These are phyloP conservation scores for Elaphurus davidianus DNA, from an alignment of 2,113 vertebrate genomes.

Conservation along the genomic window DNA sequence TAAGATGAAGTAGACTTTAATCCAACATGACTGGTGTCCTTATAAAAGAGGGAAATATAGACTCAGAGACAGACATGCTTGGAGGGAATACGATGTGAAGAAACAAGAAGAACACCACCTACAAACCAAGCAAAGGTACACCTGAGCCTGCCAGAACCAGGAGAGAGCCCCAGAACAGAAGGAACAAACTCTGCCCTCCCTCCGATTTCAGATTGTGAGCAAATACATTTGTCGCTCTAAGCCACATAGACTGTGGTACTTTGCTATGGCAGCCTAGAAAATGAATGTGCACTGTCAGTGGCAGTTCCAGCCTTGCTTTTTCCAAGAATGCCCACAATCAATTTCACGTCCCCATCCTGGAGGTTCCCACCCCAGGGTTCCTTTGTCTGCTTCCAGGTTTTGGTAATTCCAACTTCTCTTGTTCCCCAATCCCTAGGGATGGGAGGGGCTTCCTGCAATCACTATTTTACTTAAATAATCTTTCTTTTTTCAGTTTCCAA, in stretches of 20 bases:
- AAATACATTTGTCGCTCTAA: not conserved
- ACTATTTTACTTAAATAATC: not conserved
- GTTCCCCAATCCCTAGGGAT: not conserved
- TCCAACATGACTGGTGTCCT: not conserved
- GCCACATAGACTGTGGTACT: too few species aligned
- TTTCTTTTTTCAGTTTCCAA: not conserved
- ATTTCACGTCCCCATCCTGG: not conserved
- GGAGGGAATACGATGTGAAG: not conserved
- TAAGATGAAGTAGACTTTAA: not conserved
- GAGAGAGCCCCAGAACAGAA: not conserved
- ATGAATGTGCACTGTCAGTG: not conserved
- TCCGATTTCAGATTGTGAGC: not conserved
- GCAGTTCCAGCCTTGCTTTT: not conserved
- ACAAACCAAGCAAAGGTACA: not conserved
- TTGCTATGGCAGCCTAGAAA: not conserved
- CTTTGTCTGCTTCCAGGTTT: not conserved
- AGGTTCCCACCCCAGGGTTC: too few species aligned
- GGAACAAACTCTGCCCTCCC: not conserved
- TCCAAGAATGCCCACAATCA: not conserved
- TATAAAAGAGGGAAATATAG: not conserved
- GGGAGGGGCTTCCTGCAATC: not conserved
- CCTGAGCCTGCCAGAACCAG: not conserved
- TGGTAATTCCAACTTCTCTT: not conserved
- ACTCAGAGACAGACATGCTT: not conserved
- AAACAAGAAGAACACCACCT: not conserved